phyloP scores from a whole-genome alignment of 2,113 vertebrate species.

The Ceratotherium simum region DNA sequence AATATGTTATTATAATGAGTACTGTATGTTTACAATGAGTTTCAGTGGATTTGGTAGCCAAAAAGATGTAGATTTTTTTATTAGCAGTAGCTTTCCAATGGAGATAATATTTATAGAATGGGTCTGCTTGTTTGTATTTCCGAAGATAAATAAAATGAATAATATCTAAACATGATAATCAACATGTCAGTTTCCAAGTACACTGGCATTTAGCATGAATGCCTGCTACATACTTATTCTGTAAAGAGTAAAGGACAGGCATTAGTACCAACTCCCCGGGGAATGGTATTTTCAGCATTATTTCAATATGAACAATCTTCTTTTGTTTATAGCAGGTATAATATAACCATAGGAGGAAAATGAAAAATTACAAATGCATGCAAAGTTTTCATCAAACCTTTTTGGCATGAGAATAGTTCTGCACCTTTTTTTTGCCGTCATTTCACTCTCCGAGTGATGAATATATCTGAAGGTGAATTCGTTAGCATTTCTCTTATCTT shows the following conservation, averaged over 20 bases:
- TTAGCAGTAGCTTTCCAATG: conserved; percentile 84
- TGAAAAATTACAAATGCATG: conserved; percentile 67
- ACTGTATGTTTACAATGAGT: conserved; percentile 84
- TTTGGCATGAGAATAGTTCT: conserved; percentile 63
- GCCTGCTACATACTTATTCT: conserved; percentile 75
- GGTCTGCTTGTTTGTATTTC: conserved; percentile 83
- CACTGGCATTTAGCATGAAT: conserved; percentile 85
- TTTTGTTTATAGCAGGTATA: conserved; percentile 77
- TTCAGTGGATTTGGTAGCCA: conserved; percentile 84
- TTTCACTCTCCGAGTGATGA: conserved; percentile 34
- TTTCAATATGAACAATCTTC: conserved; percentile 71
- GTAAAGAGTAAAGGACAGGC: conserved; percentile 80
- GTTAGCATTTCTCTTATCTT: conserved; percentile 8
- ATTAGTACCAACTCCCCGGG: conserved; percentile 66
- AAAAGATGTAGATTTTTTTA: conserved; percentile 82
- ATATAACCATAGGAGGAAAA: conserved; percentile 64
- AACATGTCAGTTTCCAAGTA: conserved; percentile 87
- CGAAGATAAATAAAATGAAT: conserved; percentile 88
- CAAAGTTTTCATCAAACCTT: conserved; percentile 62
- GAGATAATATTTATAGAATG: conserved; percentile 87
- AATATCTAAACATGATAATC: conserved; percentile 88
- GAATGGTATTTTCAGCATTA: conserved; percentile 67
- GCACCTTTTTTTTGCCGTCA: neutral
- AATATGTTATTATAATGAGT: conserved; percentile 80
- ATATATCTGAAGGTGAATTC: conserved; percentile 4